Conservation (phyloP, 2,888 invertebrate species). For the Pollenia griseotomentosa region DNA sequence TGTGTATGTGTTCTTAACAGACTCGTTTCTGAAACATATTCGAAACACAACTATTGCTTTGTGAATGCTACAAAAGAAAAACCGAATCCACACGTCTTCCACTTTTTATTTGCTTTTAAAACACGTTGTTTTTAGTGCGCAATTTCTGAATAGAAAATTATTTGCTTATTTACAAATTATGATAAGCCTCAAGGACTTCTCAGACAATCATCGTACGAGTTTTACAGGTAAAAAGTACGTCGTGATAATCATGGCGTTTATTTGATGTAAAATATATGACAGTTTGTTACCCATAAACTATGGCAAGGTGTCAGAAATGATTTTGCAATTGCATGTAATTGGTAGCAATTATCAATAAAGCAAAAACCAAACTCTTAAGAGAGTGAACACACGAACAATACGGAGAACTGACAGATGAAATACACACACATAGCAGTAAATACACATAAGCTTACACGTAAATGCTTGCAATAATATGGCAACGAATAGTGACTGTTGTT, state of each 20-base stretch:
- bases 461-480: background rate
- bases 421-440: background rate
- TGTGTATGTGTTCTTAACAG: too few relatives aligned
- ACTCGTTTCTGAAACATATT: too few relatives aligned
- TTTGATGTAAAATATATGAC: constrained; percentile 74
- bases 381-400: constrained; percentile 22
- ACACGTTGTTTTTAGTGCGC: too few relatives aligned
- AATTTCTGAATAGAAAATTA: too few relatives aligned
- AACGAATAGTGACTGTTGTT: background rate
- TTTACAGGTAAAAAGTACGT: constrained; percentile 29
- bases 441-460: constrained; percentile 2
- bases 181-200: background rate
- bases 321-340: constrained; percentile 83
- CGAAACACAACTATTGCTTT: too few relatives aligned
- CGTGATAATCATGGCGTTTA: constrained; percentile 74
- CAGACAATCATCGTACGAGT: background rate
- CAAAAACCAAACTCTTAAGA: constrained; percentile 57
- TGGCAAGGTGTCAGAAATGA: constrained; percentile 76
- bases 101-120: too few relatives aligned
- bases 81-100: too few relatives aligned
- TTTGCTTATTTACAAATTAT: too few relatives aligned
- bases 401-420: too few relatives aligned
- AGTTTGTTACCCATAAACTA: constrained; percentile 75
- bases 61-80: too few relatives aligned
- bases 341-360: constrained; percentile 81